phyloP scores from a whole-genome alignment of 2,113 vertebrate species.

The Lophius piscatorius region DNA sequence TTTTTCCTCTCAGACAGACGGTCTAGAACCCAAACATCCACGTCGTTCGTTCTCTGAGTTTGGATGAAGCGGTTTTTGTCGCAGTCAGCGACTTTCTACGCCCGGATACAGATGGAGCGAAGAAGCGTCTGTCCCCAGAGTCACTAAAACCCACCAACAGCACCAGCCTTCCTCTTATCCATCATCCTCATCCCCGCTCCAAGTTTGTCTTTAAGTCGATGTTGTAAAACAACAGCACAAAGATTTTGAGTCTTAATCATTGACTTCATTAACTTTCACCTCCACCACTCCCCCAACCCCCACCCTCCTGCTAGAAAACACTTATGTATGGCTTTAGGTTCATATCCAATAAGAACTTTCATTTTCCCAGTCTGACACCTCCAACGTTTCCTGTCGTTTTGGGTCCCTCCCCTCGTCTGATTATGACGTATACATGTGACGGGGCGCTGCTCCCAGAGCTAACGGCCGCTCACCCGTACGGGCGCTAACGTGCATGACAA shows the following conservation, averaged over 20 bases:
- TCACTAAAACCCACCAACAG: constrained; percentile 5
- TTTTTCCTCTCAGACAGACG: no score
- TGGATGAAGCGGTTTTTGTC: background rate
- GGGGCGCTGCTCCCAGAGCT: constrained; percentile 10
- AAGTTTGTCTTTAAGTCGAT: constrained; percentile 29
- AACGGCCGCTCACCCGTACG: constrained; percentile 34
- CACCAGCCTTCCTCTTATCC: constrained; percentile 1
- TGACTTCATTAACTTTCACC: no score
- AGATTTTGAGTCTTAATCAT: constrained; percentile 39
- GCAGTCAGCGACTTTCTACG: no score
- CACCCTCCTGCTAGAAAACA: constrained; percentile 41
- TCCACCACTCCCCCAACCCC: no score
- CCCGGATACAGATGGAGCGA: no score
- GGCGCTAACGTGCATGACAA: constrained; percentile 17
- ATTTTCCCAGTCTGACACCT: constrained; percentile 44
- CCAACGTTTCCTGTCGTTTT: constrained; percentile 29
- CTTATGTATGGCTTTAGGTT: constrained; percentile 48
- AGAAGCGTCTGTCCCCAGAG: constrained; percentile 17
- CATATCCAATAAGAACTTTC: constrained; percentile 39
- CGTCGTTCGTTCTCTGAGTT: background rate
- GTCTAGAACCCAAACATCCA: no score
- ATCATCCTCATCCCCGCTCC: constrained; percentile 21
- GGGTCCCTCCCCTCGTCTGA: constrained; percentile 9
- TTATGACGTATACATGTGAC: constrained; percentile 31
- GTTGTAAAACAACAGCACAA: constrained; percentile 60